Evolutionary conservation across 2,113 vertebrate genomes (phyloP).

Genomic region (Neolamprologus modestus): DNA sequence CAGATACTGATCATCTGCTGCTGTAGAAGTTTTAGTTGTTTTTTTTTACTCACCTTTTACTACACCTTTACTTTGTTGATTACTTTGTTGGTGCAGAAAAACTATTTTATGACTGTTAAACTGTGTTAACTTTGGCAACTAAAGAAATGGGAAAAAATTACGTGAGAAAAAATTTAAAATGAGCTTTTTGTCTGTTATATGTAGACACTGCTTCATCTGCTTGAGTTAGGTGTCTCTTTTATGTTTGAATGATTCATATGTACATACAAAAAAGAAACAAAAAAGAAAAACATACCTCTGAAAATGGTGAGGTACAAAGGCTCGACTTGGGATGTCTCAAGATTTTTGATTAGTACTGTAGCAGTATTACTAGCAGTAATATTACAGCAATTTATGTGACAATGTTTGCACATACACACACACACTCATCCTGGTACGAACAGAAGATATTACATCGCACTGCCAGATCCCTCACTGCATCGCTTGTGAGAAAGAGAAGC

Average conservation of each 20-base stretch:
- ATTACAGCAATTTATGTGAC: neutral
- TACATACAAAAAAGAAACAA: neutral
- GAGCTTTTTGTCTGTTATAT: neutral
- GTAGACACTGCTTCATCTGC: neutral
- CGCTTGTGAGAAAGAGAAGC: conserved; percentile 1
- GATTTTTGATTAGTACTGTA: neutral
- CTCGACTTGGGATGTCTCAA: neutral
- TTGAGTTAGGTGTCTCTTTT: neutral
- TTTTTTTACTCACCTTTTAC: neutral
- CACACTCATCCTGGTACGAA: neutral
- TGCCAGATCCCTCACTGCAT: conserved; percentile 15
- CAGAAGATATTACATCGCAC: neutral
- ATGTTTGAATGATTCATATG: neutral
- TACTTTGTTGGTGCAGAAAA: neutral
- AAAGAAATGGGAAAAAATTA: neutral
- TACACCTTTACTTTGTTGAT: no score
- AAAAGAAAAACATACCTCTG: neutral
- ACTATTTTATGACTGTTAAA: neutral
- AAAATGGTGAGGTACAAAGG: neutral
- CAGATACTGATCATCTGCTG: neutral
- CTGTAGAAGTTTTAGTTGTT: neutral
- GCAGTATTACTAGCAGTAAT: neutral
- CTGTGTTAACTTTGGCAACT: neutral
- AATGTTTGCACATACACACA: neutral
- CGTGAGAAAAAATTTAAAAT: fast-evolving